Percentiles rank a stretch among this genome's conserved stretches.
Conservation (phyloP, 2,888 invertebrate species). For the Drosophila pseudotakahashii region DNA sequence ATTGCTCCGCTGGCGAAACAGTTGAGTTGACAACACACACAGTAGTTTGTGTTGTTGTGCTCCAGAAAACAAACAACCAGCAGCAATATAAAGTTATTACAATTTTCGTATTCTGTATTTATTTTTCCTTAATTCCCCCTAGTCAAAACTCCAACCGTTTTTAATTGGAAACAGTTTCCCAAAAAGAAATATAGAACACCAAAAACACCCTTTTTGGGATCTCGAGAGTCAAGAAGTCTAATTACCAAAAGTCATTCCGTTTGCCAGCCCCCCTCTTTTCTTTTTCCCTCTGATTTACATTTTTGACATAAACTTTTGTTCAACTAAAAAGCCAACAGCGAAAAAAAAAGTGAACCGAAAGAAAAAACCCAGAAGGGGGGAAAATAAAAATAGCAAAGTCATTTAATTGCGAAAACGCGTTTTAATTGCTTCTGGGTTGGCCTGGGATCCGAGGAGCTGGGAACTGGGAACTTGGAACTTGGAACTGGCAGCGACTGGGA, state of each 20-base stretch:
- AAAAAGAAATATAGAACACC: not conserved
- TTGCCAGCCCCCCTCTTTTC: not conserved
- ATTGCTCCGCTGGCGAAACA: slow-evolving; percentile 57
- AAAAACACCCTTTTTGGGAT: too few relatives aligned
- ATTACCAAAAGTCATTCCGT: slow-evolving; percentile 73
- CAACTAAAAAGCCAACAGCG: slow-evolving; percentile 62
- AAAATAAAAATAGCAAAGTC: slow-evolving; percentile 74
- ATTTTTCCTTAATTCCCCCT: slow-evolving; percentile 30
- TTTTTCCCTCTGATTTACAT: slow-evolving; percentile 61
- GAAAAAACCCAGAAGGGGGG: slow-evolving; percentile 18
- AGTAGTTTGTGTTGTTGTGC: slow-evolving; percentile 50
- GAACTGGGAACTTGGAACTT: slow-evolving; percentile 8
- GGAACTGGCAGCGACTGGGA: slow-evolving; percentile 23
- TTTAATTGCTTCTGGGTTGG: slow-evolving; percentile 72
- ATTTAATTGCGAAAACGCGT: slow-evolving; percentile 79
- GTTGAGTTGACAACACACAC: slow-evolving; percentile 41
- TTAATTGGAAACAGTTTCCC: slow-evolving; percentile 78
- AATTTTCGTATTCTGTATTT: slow-evolving; percentile 55
- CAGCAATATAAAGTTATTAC: slow-evolving; percentile 68
- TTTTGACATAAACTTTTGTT: slow-evolving; percentile 78
- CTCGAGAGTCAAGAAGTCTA: slow-evolving; percentile 66
- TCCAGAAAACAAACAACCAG: slow-evolving; percentile 55
- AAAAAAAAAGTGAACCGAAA: slow-evolving; percentile 6
- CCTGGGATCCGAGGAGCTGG: slow-evolving; percentile 19
- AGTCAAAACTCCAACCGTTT: slow-evolving; percentile 14